Evolutionary conservation across 1,140 invertebrate genomes (phyloP).

Genomic region (Helicoverpa zea): DNA sequence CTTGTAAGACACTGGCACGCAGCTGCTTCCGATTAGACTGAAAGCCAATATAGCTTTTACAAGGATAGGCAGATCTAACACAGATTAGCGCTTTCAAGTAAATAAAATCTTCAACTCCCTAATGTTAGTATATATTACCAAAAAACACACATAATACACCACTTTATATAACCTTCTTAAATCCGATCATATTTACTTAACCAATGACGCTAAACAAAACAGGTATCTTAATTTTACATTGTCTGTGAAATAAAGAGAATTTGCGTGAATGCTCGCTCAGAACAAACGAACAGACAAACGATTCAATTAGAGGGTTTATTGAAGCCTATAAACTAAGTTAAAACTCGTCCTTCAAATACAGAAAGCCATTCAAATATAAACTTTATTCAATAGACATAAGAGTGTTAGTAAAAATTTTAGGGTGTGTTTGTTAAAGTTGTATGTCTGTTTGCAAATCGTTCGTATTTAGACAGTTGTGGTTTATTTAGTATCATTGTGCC

Average conservation of each 20-base stretch:
- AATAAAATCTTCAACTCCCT: too few species aligned
- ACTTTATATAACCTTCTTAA: background rate
- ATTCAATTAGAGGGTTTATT: slow-evolving; percentile 64
- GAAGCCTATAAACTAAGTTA: slow-evolving; percentile 6
- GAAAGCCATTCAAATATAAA: slow-evolving; percentile 8
- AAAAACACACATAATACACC: too few species aligned
- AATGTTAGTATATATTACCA: too few species aligned
- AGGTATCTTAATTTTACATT: slow-evolving; percentile 65
- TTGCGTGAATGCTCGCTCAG: slow-evolving; percentile 51
- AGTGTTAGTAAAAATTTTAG: background rate
- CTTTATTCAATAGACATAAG: background rate
- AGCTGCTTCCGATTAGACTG: too few species aligned
- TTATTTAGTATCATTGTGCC: slow-evolving; percentile 51
- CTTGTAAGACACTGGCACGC: too few species aligned
- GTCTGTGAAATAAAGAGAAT: slow-evolving; percentile 55
- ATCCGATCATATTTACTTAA: slow-evolving; percentile 52
- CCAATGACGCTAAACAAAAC: slow-evolving; percentile 57
- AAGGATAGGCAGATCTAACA: too few species aligned
- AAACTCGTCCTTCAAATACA: background rate
- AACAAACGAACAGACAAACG: slow-evolving; percentile 55
- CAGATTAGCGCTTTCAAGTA: too few species aligned
- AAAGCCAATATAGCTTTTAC: too few species aligned
- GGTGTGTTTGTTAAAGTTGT: background rate
- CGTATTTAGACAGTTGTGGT: slow-evolving; percentile 58
- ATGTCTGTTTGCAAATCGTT: slow-evolving; percentile 34